Evolutionary conservation across 2,888 invertebrate species (phyloP), one percentile per base, ranked within the genome.

Genomic region (Lepidonotus clava): DNA sequence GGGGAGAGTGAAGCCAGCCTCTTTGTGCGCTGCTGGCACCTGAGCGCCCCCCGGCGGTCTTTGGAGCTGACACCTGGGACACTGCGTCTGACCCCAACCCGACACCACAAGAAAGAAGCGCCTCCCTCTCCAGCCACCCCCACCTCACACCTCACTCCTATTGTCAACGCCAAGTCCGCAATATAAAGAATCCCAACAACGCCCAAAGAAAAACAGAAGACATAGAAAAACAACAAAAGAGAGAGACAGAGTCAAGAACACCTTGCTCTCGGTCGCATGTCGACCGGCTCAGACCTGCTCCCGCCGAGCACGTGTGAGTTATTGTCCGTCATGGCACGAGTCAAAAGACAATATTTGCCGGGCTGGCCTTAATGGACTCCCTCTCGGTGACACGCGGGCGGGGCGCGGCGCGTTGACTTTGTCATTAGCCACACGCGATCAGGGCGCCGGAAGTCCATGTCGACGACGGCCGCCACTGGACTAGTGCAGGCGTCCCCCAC

Each of bases 341-440:
- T 61, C 61, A n/a, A 61, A 61, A n/a, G 61, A 28, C 61, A n/a
- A 28, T 61, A 28, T 61, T 61, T 61, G 61, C 61, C 28, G n/a
- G n/a, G n/a, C n/a, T n/a, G n/a, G n/a, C n/a, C n/a, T n/a, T n/a
- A n/a, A n/a, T n/a, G n/a, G n/a, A n/a, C n/a, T n/a, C n/a, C n/a
- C n/a, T n/a, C n/a, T n/a, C n/a, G n/a, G n/a, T n/a, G n/a, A n/a
- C n/a, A n/a, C n/a, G n/a, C n/a, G n/a, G n/a, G n/a, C n/a, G n/a
- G n/a, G n/a, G n/a, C n/a, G n/a, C n/a, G n/a, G n/a, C n/a, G 24
- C 61, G 61, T 61, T 61, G 24, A 61, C 61, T 61, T 32, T 28
- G 61, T 61, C 61, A 61, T 61, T 61, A 61, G 61, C 28, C 61
- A 28, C 61, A 24, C 61, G 21, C 11, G 61, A 61, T 61, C 28